Evolutionary conservation across 2,113 vertebrate genomes (phyloP), one percentile per base, ranked within the genome.

Genomic region (Burhinus bistriatus): DNA sequence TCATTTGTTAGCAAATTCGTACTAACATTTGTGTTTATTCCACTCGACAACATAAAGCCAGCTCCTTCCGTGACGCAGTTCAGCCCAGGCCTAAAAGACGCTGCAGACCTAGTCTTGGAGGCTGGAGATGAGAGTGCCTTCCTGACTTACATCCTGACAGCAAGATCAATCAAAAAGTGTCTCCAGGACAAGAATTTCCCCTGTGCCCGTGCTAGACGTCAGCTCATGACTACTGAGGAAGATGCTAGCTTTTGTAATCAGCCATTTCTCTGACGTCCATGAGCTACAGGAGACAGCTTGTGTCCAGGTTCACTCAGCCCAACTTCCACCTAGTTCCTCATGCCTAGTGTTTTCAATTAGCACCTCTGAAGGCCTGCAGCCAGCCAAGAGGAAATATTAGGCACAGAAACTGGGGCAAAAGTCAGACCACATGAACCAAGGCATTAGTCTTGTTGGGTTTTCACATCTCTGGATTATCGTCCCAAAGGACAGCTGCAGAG

Each of bases 1-100:
- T 96, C 89, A 96, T 94, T 96, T 97, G 95, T 95, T 95, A 94
- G 97, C 90, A 97, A 96, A 97, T 96, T 95, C 88, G 89, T 85
- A 20, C 68, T 72, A 94, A 95, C 80, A 86, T 87, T 93, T 94
- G 78, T 47, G 81, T 87, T 95, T 93, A 96, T 96, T 93, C 59
- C 75, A 83, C 71, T 95, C 80, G 81, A 96, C 71, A 93, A 68
- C 68, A 90, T 47, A 93, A 94, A 96, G 91, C 70, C 75, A 95
- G 40, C 66, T 95, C n/a, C 59, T 80, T 65, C 51, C 11, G 1
- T 49, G 62, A 85, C 32, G 44, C 29, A 30, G 79, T 40, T 90
- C 66, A 73, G 29, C 52, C 19, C 40, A 36, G 45, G 32, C 22
- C n/a, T 16, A 45, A 72, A 85, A 66, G 87, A n/a, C 0, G 0